Evolutionary conservation across 2,113 vertebrate genomes (phyloP).

Genomic region (Misgurnus mizolepis): DNA sequence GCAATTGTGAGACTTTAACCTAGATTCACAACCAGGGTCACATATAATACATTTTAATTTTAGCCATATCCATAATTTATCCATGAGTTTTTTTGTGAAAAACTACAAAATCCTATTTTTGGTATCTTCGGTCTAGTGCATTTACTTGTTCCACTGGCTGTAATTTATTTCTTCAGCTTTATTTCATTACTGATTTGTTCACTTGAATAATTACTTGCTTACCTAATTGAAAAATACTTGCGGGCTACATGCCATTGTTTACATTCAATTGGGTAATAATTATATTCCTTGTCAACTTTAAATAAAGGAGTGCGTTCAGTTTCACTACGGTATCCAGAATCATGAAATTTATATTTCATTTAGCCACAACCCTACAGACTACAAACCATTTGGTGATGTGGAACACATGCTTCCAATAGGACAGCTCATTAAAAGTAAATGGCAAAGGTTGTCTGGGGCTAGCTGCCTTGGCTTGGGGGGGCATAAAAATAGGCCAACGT

Average conservation of each 20-base stretch:
- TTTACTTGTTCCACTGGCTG: too few species aligned
- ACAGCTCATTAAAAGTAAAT: slow-evolving; percentile 25
- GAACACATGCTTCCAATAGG: slow-evolving; percentile 14
- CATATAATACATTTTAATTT: too few species aligned
- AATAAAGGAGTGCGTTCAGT: background rate
- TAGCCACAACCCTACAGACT: background rate
- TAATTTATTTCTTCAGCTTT: too few species aligned
- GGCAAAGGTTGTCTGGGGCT: slow-evolving; percentile 23
- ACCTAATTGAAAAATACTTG: background rate
- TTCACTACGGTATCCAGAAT: background rate
- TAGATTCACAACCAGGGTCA: too few species aligned
- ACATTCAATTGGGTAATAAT: background rate
- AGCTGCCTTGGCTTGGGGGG: slow-evolving; percentile 6
- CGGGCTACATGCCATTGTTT: background rate
- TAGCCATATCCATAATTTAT: too few species aligned
- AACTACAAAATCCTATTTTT: too few species aligned
- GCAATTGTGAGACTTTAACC: too few species aligned
- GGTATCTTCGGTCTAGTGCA: too few species aligned
- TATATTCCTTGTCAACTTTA: background rate
- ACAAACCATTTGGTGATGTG: slow-evolving; percentile 21
- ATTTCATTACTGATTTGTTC: background rate
- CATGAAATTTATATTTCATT: background rate
- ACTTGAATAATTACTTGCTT: background rate
- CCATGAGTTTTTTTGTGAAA: too few species aligned
- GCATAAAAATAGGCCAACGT: slow-evolving; percentile 46